Conservation (phyloP, 2,888 invertebrate genomes). For the Alitta virens region DNA sequence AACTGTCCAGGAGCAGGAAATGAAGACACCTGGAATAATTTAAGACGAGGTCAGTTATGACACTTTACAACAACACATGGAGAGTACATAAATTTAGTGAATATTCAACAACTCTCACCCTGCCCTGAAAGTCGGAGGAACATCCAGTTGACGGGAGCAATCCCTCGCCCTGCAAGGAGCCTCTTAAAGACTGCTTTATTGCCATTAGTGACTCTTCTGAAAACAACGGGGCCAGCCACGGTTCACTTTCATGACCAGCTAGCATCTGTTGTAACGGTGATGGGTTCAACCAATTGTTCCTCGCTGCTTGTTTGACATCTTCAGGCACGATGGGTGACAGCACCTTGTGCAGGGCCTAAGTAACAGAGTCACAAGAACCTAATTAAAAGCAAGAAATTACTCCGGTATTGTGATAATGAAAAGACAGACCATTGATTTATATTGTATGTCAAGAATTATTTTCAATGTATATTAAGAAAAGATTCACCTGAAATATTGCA, state of each 20-base stretch:
- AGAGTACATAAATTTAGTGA: no score
- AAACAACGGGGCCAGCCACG: background rate
- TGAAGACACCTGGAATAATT: no score
- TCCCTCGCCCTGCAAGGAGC: background rate
- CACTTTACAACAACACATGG: no score
- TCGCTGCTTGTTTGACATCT: constrained; percentile 37
- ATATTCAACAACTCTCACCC: no score
- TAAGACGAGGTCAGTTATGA: no score
- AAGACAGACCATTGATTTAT: no score
- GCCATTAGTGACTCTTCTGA: background rate
- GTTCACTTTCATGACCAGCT: background rate
- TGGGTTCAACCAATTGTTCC: constrained; percentile 15
- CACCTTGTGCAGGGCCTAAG: constrained; percentile 42
- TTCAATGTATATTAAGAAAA: no score
- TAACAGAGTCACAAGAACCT: constrained; percentile 7
- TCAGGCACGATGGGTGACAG: constrained; percentile 22
- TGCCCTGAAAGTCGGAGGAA: no score
- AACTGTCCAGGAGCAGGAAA: no score
- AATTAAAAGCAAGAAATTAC: background rate
- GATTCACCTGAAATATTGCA: no score
- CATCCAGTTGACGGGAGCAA: background rate
- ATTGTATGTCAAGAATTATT: no score
- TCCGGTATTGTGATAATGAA: no score
- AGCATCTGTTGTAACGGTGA: background rate
- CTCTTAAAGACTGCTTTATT: constrained; percentile 3